Evolutionary conservation across 1,140 invertebrate genomes (phyloP), one percentile per base, ranked within the genome.

Genomic region (Drosophila lacteicornis): DNA sequence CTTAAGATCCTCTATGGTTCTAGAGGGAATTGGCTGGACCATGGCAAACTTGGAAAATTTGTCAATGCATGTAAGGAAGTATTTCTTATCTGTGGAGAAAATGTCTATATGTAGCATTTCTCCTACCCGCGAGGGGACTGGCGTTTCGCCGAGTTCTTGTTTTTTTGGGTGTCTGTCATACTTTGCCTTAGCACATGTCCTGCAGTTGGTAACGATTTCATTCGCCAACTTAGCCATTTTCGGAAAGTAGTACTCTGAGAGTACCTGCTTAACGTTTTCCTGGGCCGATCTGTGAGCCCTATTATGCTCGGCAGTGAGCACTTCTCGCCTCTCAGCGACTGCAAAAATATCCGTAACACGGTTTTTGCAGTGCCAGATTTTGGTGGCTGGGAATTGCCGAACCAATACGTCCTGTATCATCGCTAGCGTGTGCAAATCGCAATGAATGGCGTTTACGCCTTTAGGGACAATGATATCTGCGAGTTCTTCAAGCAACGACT

Each of bases 191-290:
- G 19, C 19, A 33, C 70, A 74, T 36, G 42, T 27, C 25, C 25
- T 27, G 25, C 25, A 27, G 25, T 27, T 27, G 4, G 25, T 27
- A 4, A 27, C 25, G 25, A 27, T 27, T 27, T 27, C 25, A 27
- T 27, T 27, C 25, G 25, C 25, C 3, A 27, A 75, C 22, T 60
- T 68, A 12, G 49, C 56, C 17, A 68, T 38, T 69, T 69, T 69
- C 8, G 66, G 58, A 30, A 61, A 70, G 38, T 71, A 71, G 19
- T 63, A 63, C 19, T 73, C 53, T 4, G 55, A 65, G n/a, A 65
- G 51, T 25, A 51, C 60, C 46, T 65, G 51, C 13, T 73, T 73
- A 11, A 73, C 19, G 4, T 27, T 27, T 27, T 27, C 25, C 3
- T 25, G 25, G 2, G 25, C 25, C 2, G 25, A 25, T 25, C 2